Evolutionary conservation across 2,113 vertebrate genomes (phyloP), one percentile per base, ranked within the genome.

Genomic region (Vimba vimba): DNA sequence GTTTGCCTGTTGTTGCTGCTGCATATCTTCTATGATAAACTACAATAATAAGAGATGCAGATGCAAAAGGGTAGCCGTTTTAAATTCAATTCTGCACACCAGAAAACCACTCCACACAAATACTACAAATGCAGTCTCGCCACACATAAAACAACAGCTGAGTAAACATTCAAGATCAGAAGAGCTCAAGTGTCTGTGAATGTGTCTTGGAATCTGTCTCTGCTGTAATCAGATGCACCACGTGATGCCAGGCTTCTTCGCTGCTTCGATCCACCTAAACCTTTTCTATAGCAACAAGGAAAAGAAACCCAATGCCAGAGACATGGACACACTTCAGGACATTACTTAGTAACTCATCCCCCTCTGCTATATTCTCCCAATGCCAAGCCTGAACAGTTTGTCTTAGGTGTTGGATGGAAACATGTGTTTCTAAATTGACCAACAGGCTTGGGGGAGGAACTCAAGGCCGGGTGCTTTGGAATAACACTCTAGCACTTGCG

Each of bases 1-100:
- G 92, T 98, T 97, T 55, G 97, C 93, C 90, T 95, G 94, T 83
- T 98, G 97, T 82, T 97, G 97, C 84, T 97, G 97, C 83, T 99
- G 97, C 97, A 99, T 97, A 92, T 98, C 98, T 93, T 99, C 97
- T 89, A 97, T 97, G 33, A 99, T 96, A 91, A 99, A 99, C 94
- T 95, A 82, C 73, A 86, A 21, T 21, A 66, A 85, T 43, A 50
- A n/a, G 19, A 69, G 23, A 86, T 10, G 73, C 15, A 39, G 21
- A 73, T 7, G 71, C 23, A 71, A 45, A 76, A 52, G 10, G 8
- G 1, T 0, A 33, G n/a, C 17, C 6, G 12, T 62, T 80, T 80
- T 62, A 62, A 59, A 79, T 39, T 0, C 17, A 62, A 30, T 39
- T 39, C 52, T 21, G 52, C 52, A 55, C 52, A 25, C 13, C n/a